These are phyloP conservation scores for Orientallactaga bullata DNA, from an alignment of 2,113 vertebrate species.

Conservation along the genomic window DNA sequence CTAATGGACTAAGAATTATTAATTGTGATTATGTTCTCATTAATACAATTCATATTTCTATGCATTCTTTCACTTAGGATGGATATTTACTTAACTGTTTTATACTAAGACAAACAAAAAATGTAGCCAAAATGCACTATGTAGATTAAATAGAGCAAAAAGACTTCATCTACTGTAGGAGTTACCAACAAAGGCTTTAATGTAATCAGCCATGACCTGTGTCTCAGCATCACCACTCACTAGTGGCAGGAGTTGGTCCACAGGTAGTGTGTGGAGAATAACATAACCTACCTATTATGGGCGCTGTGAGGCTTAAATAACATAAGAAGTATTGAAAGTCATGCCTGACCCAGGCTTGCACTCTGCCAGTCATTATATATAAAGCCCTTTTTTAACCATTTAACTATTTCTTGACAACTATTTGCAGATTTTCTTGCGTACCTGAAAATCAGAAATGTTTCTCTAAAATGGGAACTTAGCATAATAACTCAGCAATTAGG, in stretches of 20 bases:
- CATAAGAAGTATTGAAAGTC: background rate
- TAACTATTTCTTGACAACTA: conserved; percentile 44
- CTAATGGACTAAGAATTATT: conserved; percentile 41
- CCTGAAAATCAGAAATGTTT: conserved; percentile 42
- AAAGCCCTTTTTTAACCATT: conserved; percentile 2
- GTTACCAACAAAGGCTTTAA: background rate
- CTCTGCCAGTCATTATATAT: background rate
- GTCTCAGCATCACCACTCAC: conserved; percentile 6
- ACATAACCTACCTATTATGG: background rate
- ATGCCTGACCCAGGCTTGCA: background rate
- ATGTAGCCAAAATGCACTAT: background rate
- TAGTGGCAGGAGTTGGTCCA: background rate
- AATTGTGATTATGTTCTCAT: conserved; percentile 14
- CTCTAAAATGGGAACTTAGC: background rate
- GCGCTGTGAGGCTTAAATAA: background rate
- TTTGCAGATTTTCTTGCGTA: conserved; percentile 1
- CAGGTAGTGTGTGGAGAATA: background rate
- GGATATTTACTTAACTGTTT: conserved; percentile 44
- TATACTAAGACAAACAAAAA: conserved; percentile 1
- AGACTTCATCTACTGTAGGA: background rate
- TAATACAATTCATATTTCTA: conserved; percentile 34
- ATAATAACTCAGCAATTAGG: background rate
- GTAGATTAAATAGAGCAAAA: conserved; percentile 13
- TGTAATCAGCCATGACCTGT: background rate
- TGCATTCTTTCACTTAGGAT: conserved; percentile 47